phyloP scores from a whole-genome alignment of 2,113 vertebrate species.

The Phasianus colchicus region DNA sequence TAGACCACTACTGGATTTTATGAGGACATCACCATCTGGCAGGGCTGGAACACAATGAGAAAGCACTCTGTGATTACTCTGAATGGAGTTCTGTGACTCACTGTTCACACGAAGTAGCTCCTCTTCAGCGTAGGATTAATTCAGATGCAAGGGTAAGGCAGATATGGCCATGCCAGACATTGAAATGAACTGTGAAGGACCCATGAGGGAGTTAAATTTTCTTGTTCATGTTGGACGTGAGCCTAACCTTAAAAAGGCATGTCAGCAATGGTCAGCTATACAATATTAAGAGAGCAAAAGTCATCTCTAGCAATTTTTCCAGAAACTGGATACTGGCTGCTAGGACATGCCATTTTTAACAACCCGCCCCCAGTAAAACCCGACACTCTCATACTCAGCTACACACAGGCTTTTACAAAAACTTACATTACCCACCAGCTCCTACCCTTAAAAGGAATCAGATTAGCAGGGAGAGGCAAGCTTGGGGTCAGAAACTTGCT shows the following conservation, averaged over 20 bases:
- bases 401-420: neutral
- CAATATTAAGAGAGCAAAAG: constrained; percentile 1
- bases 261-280: neutral
- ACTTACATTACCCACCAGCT: constrained; percentile 42
- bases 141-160: neutral
- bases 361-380: neutral
- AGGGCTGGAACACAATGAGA: neutral
- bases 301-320: neutral
- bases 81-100: neutral
- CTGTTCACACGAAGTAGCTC: neutral
- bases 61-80: neutral
- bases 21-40: neutral
- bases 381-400: neutral
- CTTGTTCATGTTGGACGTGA: neutral
- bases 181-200: neutral
- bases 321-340: neutral
- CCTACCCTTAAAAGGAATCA: constrained; percentile 77
- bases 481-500: constrained; percentile 41
- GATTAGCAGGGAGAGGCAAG: constrained; percentile 61
- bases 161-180: neutral
- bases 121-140: neutral
- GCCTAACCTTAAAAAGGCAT: neutral
- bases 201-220: neutral
- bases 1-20: neutral
- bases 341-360: neutral